These are phyloP conservation scores for Salmo trutta DNA, from an alignment of 2,797 vertebrate genomes.

Conservation along the genomic window DNA sequence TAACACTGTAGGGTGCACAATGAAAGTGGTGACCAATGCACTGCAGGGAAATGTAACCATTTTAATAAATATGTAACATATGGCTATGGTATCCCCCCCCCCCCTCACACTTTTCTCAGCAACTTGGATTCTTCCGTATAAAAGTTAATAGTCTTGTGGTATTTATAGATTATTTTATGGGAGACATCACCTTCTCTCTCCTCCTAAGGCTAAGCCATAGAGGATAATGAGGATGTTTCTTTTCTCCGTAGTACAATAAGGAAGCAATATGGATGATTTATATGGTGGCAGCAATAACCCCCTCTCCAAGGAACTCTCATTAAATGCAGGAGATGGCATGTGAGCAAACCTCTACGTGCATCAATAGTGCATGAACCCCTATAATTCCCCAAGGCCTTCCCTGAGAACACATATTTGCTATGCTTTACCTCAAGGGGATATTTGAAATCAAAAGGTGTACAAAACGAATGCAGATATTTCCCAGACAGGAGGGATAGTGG, in stretches of 20 bases:
- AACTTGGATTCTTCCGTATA: constrained; percentile 19
- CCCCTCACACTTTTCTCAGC: not conserved
- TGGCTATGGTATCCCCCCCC: not conserved
- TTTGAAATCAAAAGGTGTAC: constrained; percentile 47
- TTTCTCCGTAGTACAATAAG: constrained; percentile 59
- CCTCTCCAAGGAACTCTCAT: constrained; percentile 71
- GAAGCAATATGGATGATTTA: constrained; percentile 61
- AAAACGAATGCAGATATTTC: constrained; percentile 32
- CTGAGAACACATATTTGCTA: constrained; percentile 35
- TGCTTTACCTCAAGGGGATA: constrained; percentile 44
- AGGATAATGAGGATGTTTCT: constrained; percentile 66
- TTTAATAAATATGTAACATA: constrained; percentile 18
- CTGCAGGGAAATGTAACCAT: constrained; percentile 5
- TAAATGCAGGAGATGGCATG: constrained; percentile 60
- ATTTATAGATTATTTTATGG: constrained; percentile 31
- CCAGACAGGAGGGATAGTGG: constrained; percentile 19
- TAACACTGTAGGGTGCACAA: not conserved
- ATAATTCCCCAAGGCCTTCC: constrained; percentile 39
- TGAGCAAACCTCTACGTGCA: constrained; percentile 61
- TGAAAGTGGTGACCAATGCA: constrained; percentile 32
- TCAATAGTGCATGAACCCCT: constrained; percentile 52
- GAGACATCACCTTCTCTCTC: constrained; percentile 55
- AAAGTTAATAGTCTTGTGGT: constrained; percentile 24
- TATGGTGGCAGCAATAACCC: constrained; percentile 63
- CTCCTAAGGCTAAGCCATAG: constrained; percentile 62